Conservation (phyloP, 2,888 invertebrate species). For the Ormyrus thymus region DNA sequence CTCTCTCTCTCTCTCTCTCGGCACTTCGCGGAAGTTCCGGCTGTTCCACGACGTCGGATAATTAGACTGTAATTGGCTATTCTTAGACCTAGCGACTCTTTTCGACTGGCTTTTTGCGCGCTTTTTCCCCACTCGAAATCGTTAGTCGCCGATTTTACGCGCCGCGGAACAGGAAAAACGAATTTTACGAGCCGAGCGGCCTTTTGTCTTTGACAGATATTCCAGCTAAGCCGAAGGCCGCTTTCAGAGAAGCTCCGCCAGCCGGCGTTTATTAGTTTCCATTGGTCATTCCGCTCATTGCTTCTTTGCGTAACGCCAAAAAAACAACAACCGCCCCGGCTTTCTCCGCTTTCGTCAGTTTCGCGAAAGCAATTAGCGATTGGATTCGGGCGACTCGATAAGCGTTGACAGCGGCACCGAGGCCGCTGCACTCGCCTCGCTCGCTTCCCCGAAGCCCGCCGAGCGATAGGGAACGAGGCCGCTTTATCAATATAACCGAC, state of each 20-base stretch:
- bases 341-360: neutral
- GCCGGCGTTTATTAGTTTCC: neutral
- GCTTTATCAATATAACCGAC: neutral
- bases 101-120: neutral
- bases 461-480: constrained; percentile 20
- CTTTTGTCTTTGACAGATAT: neutral
- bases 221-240: too few species aligned
- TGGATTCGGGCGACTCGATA: neutral
- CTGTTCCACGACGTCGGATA: constrained; percentile 45
- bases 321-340: constrained; percentile 4
- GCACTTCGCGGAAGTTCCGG: constrained; percentile 46
- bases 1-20: neutral
- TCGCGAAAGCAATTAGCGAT: neutral
- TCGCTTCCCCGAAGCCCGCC: constrained; percentile 42
- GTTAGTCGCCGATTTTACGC: constrained; percentile 37
- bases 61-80: constrained; percentile 54
- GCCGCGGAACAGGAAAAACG: constrained; percentile 33
- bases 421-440: neutral
- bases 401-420: neutral
- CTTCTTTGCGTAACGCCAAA: neutral
- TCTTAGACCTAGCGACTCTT: constrained; percentile 49
- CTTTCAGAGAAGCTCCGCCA: too few species aligned
- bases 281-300: constrained; percentile 4
- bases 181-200: neutral
- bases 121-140: constrained; percentile 1